Conservation (phyloP, 2,113 vertebrate genomes). For the Anoura caudifer region DNA sequence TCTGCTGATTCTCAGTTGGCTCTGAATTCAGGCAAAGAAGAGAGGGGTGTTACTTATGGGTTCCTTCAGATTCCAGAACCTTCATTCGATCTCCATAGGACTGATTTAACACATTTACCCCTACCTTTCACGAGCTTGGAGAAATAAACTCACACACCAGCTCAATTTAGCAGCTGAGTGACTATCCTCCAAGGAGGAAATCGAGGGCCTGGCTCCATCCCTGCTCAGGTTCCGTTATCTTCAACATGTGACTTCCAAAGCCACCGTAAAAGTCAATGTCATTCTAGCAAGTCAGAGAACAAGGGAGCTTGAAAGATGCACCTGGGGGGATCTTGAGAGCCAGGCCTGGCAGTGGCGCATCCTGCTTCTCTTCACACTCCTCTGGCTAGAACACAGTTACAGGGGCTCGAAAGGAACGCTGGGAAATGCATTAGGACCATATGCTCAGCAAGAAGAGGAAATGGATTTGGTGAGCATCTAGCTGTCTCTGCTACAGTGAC, state of each 20-base stretch:
- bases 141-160: not conserved
- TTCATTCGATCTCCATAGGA: not conserved
- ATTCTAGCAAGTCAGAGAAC: not conserved
- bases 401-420: not conserved
- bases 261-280: not conserved
- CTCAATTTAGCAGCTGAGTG: not conserved
- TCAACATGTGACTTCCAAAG: not conserved
- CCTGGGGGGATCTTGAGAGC: not conserved
- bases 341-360: not conserved
- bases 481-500: not conserved
- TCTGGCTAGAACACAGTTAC: not conserved
- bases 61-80: not conserved
- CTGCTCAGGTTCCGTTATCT: not conserved
- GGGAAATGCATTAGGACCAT: not conserved
- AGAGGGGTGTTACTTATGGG: not conserved
- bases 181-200: not conserved
- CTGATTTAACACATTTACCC: not conserved
- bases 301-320: not conserved
- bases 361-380: not conserved
- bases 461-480: not conserved
- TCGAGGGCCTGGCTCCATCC: not conserved
- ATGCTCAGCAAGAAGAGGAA: not conserved
- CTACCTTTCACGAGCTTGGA: not conserved
- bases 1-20: not conserved
- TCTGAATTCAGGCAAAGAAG: conserved; percentile 17